These are phyloP conservation scores for Emydocephalus ijimae DNA, from an alignment of 2,113 vertebrate genomes.

Conservation along the genomic window DNA sequence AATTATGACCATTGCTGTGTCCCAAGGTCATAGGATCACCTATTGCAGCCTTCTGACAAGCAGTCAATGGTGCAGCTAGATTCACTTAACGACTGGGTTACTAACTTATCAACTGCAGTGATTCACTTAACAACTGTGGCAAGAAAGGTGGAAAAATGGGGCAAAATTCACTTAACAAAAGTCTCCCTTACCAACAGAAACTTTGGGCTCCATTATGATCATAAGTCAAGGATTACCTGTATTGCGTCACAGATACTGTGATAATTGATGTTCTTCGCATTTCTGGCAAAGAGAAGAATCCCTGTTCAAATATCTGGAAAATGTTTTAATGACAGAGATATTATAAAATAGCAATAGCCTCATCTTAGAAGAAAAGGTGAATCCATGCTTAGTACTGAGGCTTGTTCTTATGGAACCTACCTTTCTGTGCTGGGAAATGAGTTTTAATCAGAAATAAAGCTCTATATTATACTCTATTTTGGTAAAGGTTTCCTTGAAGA, in stretches of 20 bases:
- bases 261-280: background rate
- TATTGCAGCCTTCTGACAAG: too few relatives aligned
- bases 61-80: too few relatives aligned
- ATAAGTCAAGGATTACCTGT: background rate
- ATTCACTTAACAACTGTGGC: background rate
- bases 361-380: background rate
- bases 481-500: background rate
- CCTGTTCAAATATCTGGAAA: too few relatives aligned
- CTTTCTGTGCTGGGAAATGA: background rate
- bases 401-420: background rate
- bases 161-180: background rate
- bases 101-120: background rate
- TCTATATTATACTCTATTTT: background rate
- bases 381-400: background rate
- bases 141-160: background rate
- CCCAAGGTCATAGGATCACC: too few relatives aligned
- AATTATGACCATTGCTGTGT: background rate
- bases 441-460: background rate
- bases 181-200: background rate
- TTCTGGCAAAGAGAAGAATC: background rate
- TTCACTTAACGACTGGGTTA: too few relatives aligned
- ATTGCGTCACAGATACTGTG: background rate
- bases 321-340: background rate
- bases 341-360: background rate
- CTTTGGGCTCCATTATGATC: background rate